Percentiles rank a stretch among this genome's conserved stretches.
phyloP scores from a whole-genome alignment of 2,797 vertebrate species.

The Urophycis tenuis region DNA sequence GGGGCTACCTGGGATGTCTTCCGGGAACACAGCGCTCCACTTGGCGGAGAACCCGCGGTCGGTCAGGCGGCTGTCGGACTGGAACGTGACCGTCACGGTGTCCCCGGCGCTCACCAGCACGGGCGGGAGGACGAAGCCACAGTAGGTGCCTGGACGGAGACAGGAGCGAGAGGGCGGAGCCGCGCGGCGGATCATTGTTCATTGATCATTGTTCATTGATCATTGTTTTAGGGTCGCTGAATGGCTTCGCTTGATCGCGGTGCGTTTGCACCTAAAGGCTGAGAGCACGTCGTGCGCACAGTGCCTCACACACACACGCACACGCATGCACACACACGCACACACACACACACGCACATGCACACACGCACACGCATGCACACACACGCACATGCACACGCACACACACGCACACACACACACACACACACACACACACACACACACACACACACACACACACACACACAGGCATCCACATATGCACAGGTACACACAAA shows the following conservation, averaged over 20 bases:
- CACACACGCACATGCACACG: no score
- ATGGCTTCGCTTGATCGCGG: neutral
- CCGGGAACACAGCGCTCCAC: conserved; percentile 73
- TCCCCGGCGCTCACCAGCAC: conserved; percentile 65
- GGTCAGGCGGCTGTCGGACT: conserved; percentile 66
- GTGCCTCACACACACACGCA: no score
- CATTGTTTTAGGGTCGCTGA: neutral
- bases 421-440: conserved; percentile 11
- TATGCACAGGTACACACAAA: no score
- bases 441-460: conserved; percentile 12
- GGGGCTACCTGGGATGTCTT: conserved; percentile 70
- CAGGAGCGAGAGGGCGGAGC: conserved; percentile 10
- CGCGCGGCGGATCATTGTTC: no score
- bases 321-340: no score
- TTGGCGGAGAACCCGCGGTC: conserved; percentile 70
- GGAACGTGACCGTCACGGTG: conserved; percentile 63
- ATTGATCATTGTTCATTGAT: neutral
- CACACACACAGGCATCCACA: neutral
- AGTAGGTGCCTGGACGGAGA: conserved; percentile 60
- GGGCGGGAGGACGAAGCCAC: conserved; percentile 67
- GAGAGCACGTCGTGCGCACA: no score
- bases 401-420: conserved; percentile 5
- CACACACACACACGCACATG: no score
- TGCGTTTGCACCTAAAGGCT: neutral
- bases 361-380: no score